Evolutionary conservation across 1,140 invertebrate species (phyloP).

Genomic region (Aleiodes sp.): DNA sequence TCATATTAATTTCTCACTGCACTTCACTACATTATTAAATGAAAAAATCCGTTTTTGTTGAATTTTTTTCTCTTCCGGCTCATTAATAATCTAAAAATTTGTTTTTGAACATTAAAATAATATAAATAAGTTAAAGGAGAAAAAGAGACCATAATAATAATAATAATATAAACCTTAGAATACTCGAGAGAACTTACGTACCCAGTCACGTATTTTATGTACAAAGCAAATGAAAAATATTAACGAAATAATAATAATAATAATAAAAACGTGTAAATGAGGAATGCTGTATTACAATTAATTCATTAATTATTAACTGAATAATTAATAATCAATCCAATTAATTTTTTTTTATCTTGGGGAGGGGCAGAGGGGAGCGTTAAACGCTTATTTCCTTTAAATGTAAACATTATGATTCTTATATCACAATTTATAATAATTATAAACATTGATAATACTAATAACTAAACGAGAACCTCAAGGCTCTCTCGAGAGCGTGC

Average conservation of each 20-base stretch:
- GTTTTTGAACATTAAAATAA: neutral
- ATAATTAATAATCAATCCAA: neutral
- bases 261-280: too few relatives aligned
- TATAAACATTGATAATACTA: conserved; percentile 2
- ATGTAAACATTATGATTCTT: conserved; percentile 3
- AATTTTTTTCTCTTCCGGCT: neutral
- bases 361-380: too few relatives aligned
- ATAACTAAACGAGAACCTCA: conserved; percentile 61
- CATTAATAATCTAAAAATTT: neutral
- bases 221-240: neutral
- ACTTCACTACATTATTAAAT: neutral
- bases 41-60: too few relatives aligned
- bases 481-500: conserved; percentile 59
- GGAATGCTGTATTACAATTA: neutral
- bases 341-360: neutral
- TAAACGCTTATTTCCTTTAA: neutral
- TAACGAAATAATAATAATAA: neutral
- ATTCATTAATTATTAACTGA: neutral
- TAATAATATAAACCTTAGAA: neutral
- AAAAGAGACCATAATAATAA: too few relatives aligned
- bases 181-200: neutral
- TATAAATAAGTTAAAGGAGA: neutral
- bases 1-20: too few relatives aligned
- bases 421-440: conserved; percentile 5
- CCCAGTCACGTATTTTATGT: conserved; percentile 5